Evolutionary conservation across 2,888 invertebrate species (phyloP), one percentile per base, ranked within the genome.

Genomic region (Melinopterus prodromus): DNA sequence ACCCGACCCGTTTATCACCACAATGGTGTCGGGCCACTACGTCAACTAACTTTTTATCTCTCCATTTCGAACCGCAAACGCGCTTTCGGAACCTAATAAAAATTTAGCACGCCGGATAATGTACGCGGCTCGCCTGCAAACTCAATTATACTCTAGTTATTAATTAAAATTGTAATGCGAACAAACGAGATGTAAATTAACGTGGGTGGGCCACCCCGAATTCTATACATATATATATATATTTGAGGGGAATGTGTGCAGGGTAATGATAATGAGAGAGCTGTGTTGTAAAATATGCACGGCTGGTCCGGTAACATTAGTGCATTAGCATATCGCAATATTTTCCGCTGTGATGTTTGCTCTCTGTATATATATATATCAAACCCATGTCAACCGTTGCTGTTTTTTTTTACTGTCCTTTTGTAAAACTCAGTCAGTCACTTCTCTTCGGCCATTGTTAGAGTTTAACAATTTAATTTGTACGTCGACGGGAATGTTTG

Each of bases 101-200:
- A 53, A 53, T 53, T 53, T 53, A 9, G 9, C 53, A 53, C 12
- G 53, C 9, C 12, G 12, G 53, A 53, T 53, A 53, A 9, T 12
- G 53, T 12, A 53, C 53, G 53, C 53, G 9, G 12, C 53, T 53
- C 53, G 53, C 53, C 5, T 53, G 53, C 53, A 53, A 53, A 12
- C 53, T 53, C 53, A 53, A 53, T 53, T 53, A 53, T 53, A 53
- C 53, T 53, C 53, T 7, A 53, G 53, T 53, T 53, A 53, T 53
- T 53, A 53, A 53, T 53, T 53, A 53, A 53, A 53, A 53, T 12
- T 53, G 53, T 53, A 53, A 53, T 53, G 53, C 9, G 53, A 53
- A 53, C 53, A 53, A 53, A 53, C 53, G 53, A 53, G 53, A 53
- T 53, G 53, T 53, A 53, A 53, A 53, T 53, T 53, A 53, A 53